Evolutionary conservation across 1,140 invertebrate species (phyloP).

Genomic region (Andricus grossulariae): DNA sequence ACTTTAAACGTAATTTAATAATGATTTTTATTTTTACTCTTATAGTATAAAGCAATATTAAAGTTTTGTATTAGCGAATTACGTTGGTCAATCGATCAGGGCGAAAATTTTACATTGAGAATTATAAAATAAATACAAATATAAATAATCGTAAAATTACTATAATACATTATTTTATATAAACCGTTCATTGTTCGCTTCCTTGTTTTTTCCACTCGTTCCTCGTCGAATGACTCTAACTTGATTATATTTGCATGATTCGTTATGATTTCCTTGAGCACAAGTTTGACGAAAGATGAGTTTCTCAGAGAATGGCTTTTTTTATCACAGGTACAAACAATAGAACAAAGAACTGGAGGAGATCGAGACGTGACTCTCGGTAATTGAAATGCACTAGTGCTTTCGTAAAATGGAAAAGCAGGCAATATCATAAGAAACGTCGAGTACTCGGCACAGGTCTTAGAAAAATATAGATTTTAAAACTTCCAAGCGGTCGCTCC

Average conservation of each 20-base stretch:
- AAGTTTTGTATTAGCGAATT: conserved; percentile 71
- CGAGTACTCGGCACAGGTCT: conserved; percentile 24
- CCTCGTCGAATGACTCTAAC: conserved; percentile 33
- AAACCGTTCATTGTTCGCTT: conserved; percentile 67
- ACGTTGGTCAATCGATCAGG: conserved; percentile 70
- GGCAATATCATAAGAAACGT: neutral
- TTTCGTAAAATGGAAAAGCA: neutral
- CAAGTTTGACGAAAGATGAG: neutral
- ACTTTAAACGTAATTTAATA: neutral
- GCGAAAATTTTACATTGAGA: conserved; percentile 67
- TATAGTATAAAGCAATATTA: conserved; percentile 76
- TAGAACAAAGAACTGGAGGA: conserved; percentile 44
- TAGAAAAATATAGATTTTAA: conserved; percentile 55
- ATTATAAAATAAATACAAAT: conserved; percentile 74
- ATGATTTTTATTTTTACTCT: conserved; percentile 73
- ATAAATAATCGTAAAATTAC: conserved; percentile 74
- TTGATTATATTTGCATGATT: conserved; percentile 33
- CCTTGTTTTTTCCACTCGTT: conserved; percentile 40
- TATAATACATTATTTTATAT: conserved; percentile 73
- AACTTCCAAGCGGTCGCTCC: conserved; percentile 39
- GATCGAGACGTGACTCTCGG: conserved; percentile 5
- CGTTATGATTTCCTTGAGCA: conserved; percentile 48
- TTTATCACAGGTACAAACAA: conserved; percentile 66
- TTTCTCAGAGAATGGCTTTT: conserved; percentile 45
- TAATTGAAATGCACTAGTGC: neutral